These are phyloP conservation scores for Pinctada fucata DNA, from an alignment of 2,888 invertebrate species.

Conservation along the genomic window DNA sequence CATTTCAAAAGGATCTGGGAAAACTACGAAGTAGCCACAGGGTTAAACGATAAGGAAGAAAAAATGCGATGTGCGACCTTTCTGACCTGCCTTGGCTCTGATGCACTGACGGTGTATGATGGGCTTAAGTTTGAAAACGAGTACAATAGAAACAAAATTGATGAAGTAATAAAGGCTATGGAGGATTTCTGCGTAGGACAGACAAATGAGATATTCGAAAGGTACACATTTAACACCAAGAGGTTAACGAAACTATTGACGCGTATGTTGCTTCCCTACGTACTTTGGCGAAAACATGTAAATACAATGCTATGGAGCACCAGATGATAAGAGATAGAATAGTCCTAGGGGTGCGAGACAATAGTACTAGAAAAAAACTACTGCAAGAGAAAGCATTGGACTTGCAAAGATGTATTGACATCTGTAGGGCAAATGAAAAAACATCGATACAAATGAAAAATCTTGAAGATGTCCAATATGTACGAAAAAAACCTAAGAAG, in stretches of 20 bases:
- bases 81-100: constrained; percentile 26
- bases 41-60: not conserved
- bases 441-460: constrained; percentile 21
- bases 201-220: constrained; percentile 42
- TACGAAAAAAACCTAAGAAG: not conserved
- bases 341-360: constrained; percentile 3
- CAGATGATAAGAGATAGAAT: constrained; percentile 24
- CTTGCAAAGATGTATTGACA: constrained; percentile 26
- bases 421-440: constrained; percentile 36
- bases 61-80: not conserved
- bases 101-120: constrained; percentile 26
- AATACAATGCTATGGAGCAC: constrained; percentile 14
- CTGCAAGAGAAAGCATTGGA: constrained; percentile 11
- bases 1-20: constrained; percentile 8
- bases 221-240: constrained; percentile 46
- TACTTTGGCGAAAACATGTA: constrained; percentile 27
- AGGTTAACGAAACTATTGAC: constrained; percentile 27
- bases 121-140: constrained; percentile 1
- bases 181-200: constrained; percentile 33
- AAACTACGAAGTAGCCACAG: constrained; percentile 10
- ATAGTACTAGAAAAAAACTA: constrained; percentile 8
- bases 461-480: constrained; percentile 18
- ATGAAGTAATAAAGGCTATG: constrained; percentile 12
- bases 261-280: constrained; percentile 16
- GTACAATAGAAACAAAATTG: constrained; percentile 1